Evolutionary conservation across 2,113 vertebrate species (phyloP).

Genomic region (Gobio gobio): DNA sequence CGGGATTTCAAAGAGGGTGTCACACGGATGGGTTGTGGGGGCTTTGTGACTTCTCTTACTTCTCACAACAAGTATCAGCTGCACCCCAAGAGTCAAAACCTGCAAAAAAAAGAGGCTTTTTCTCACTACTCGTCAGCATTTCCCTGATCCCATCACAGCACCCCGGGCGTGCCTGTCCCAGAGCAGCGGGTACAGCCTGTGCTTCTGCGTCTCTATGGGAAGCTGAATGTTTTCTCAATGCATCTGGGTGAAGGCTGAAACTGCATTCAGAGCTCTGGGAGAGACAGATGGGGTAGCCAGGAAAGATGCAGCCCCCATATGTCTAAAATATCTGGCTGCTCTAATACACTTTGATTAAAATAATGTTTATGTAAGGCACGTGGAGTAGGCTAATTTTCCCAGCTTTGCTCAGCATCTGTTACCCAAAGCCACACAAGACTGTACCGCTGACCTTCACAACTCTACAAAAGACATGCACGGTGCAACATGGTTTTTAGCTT

Average conservation of each 20-base stretch:
- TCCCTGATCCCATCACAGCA: background rate
- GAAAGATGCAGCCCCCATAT: conserved; percentile 76
- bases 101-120: conserved; percentile 23
- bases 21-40: background rate
- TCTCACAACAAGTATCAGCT: conserved; percentile 24
- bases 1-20: background rate
- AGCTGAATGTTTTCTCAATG: conserved; percentile 45
- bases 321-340: conserved; percentile 77
- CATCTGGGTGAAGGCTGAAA: conserved; percentile 55
- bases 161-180: background rate
- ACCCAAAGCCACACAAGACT: conserved; percentile 57
- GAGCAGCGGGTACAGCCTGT: conserved; percentile 6
- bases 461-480: conserved; percentile 59
- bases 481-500: conserved; percentile 44
- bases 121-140: background rate
- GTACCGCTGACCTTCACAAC: conserved; percentile 61
- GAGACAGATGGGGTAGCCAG: conserved; percentile 76
- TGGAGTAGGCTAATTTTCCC: conserved; percentile 74
- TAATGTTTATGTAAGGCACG: conserved; percentile 73
- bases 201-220: conserved; percentile 15
- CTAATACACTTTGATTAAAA: conserved; percentile 81
- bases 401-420: conserved; percentile 78
- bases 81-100: background rate
- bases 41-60: background rate
- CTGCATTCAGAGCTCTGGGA: conserved; percentile 43